These are phyloP conservation scores for Sinocyclocheilus anophthalmus DNA, from an alignment of 2,113 vertebrate genomes.

Conservation along the genomic window DNA sequence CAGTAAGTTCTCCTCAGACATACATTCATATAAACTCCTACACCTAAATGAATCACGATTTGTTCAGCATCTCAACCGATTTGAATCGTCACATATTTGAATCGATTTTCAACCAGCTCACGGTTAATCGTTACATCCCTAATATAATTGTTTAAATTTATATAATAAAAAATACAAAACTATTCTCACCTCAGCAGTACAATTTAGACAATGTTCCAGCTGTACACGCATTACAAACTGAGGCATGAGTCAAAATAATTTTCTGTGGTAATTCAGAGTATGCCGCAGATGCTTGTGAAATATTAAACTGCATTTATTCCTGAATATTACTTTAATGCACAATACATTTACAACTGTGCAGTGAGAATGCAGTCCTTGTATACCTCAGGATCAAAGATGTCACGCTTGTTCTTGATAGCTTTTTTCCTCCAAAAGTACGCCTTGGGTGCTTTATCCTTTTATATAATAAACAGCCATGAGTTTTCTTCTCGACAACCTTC, in stretches of 20 bases:
- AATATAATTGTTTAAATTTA: too few relatives aligned
- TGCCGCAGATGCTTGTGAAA: background rate
- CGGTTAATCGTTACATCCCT: too few relatives aligned
- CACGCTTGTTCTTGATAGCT: background rate
- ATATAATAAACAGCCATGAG: constrained; percentile 26
- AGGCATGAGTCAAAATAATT: background rate
- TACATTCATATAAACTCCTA: too few relatives aligned
- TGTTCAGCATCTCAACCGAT: too few relatives aligned
- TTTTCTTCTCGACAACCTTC: too few relatives aligned
- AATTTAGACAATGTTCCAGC: background rate
- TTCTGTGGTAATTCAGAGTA: background rate
- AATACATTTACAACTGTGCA: background rate
- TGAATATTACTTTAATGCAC: background rate
- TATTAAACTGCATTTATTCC: background rate
- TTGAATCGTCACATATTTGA: too few relatives aligned
- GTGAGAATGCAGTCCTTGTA: background rate
- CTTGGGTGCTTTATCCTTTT: constrained; percentile 9
- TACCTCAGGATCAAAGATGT: background rate
- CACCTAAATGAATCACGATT: too few relatives aligned
- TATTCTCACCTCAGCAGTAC: too few relatives aligned
- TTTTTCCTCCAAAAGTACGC: background rate
- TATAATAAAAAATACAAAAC: background rate
- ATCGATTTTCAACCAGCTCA: too few relatives aligned
- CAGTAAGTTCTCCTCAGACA: too few relatives aligned
- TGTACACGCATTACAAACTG: background rate